Base-by-base conservation (phyloP, 1,140 invertebrate genomes). In the Ceratina calcarata region DNA sequence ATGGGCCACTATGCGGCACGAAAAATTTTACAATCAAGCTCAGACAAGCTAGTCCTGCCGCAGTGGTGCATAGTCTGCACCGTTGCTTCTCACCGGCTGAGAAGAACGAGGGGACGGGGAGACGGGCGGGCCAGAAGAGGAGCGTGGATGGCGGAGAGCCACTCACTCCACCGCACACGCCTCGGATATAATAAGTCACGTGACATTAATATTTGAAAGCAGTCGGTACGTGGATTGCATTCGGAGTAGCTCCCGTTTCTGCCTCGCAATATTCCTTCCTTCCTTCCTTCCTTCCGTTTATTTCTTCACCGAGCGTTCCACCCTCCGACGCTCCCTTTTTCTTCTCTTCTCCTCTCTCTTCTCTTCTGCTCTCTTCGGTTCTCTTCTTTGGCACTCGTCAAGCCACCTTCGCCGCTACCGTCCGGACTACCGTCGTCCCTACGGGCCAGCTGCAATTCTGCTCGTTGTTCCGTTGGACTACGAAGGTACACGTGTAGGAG, bases 151-250 rank as follows among this genome's bases (percentile, higher is more conserved):
- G 86, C 82, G 82, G 76, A 89, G 85, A 87, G 83, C 80, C 64
- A 73, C 89, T 91, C 90, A 88, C 89, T 91, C 90, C 89, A 87
- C 89, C 87, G 89, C 88, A 90, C 89, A 91, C 88, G 88, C 89
- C 90, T 91, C 83, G 87, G 89, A 92, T 92, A 93, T 93, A 93
- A 93, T 93, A 93, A 93, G 92, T 93, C 92, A 93, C 91, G 91
- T 93, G 92, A 93, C 91, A 93, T 93, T 93, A 93, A 93, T 93
- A 93, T 93, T 93, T 92, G 91, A 92, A 93, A 92, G 91, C 90
- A 92, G 90, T 92, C 86, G 89, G 92, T 93, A 92, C 92, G 91
- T 93, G 92, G 90, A 93, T 93, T 92, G 91, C 92, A 93, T 93
- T 92, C 88, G 86, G 86, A 91, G 88, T 87, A 80, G 75, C 85